Base-by-base conservation (phyloP, 2,797 vertebrate genomes). In the Schizopygopsis malacanthus region DNA sequence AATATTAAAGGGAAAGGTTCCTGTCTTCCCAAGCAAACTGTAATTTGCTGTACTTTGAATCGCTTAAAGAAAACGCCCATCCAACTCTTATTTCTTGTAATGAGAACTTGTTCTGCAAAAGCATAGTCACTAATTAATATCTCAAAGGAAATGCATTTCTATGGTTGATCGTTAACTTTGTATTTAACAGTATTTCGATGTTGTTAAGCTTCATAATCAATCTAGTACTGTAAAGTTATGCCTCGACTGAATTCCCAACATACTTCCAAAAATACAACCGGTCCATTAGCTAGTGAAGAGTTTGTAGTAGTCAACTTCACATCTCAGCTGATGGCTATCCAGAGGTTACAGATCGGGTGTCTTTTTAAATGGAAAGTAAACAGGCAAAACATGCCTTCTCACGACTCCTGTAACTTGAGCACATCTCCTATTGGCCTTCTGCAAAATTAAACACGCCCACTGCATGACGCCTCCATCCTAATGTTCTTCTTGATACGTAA, bases 11-110 rank as follows among this genome's bases (percentile, higher is more conserved):
- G 63, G 43, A 87, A 47, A 78, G 3, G 9, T 65, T 61, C 33
- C 28, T 2, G 52, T 71, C 67, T 80, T 15, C 52, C 22, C 10
- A 71, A 47, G 90, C 63, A 81, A 52, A 83, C 71, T 84, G 88
- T 88, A 86, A 85, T 83, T 79, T 84, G 71, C 86, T 81, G 54
- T 50, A 89, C 83, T 41, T 76, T 33, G 1, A 15, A 52, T 81
- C 28, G 6, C 78, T 69, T 52, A 20, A 5, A 82, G 9, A 37
- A 77, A 72, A 54, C 59, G 28, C 16, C 56, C n/a, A 6, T 81
- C 50, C 15, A 10, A 75, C 82, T 43, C 4, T 61, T 22, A 78
- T 56, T 33, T 22, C 12, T 22, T 12, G 7, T 28, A 9, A 54
- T 67, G 76, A 47, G n/a, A 79, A 28, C 67, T 54, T 52, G 22